Conservation (phyloP, 2,888 invertebrate genomes). For the Siphlonurus alternatus region DNA sequence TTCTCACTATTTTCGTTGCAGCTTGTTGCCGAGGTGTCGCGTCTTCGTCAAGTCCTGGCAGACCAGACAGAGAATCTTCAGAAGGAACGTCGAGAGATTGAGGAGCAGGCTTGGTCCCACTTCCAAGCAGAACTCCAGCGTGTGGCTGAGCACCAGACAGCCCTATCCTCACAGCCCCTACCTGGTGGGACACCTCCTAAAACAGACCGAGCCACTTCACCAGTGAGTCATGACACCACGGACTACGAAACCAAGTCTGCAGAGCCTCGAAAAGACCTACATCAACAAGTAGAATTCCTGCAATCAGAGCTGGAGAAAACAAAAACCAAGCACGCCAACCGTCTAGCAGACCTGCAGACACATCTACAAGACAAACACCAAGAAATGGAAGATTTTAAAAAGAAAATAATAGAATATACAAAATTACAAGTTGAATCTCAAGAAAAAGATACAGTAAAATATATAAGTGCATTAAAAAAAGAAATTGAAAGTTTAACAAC, state of each 20-base stretch:
- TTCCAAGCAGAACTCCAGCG: neutral
- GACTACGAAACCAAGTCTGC: too few relatives aligned
- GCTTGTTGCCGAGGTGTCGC: neutral
- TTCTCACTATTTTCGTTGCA: too few relatives aligned
- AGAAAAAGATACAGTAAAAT: neutral
- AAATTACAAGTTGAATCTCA: neutral
- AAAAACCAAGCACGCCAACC: conserved; percentile 32
- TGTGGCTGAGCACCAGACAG: conserved; percentile 27
- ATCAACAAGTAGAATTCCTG: neutral
- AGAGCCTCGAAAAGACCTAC: neutral
- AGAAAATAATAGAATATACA: conserved; percentile 27
- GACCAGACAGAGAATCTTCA: neutral
- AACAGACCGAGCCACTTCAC: neutral
- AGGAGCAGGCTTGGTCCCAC: conserved; percentile 22
- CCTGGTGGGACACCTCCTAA: too few relatives aligned
- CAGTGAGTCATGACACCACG: too few relatives aligned
- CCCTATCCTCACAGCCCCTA: conserved; percentile 14
- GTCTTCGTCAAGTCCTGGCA: neutral
- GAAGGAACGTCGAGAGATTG: conserved; percentile 17
- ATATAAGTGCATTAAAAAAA: neutral
- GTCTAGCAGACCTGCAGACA: conserved; percentile 31
- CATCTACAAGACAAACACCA: conserved; percentile 34
- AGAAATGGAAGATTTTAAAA: conserved; percentile 34
- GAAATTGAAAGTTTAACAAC: neutral
- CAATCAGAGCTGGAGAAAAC: conserved; percentile 28